Conservation (phyloP, 1,140 invertebrate genomes). For the Caenorhabditis briggsae region DNA sequence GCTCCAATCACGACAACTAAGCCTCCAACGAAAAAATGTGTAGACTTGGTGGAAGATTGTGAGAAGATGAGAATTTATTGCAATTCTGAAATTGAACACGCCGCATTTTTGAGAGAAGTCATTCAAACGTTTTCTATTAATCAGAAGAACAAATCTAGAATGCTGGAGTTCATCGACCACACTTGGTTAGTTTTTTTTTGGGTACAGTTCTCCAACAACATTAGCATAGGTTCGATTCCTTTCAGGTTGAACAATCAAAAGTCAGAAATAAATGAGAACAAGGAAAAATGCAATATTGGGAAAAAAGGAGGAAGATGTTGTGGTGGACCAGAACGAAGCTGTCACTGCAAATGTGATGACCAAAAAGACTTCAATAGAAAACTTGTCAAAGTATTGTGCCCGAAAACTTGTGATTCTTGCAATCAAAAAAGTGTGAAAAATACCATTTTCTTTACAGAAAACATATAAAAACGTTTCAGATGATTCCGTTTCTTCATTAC, state of each 20-base stretch:
- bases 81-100: not conserved
- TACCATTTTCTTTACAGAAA: not conserved
- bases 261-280: not conserved
- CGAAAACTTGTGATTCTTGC: conserved; percentile 42
- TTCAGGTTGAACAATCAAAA: not conserved
- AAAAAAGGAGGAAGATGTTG: conserved; percentile 13
- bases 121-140: not conserved
- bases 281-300: not conserved
- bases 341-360: conserved; percentile 12
- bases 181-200: conserved; percentile 5
- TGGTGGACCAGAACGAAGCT: not conserved
- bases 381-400: conserved; percentile 26
- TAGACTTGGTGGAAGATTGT: conserved; percentile 8
- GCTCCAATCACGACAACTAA: too few relatives aligned
- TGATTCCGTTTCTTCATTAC: not conserved
- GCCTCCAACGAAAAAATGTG: not conserved
- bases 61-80: not conserved
- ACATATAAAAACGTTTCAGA: not conserved
- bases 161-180: conserved; percentile 30
- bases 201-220: not conserved
- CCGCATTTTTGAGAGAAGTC: conserved; percentile 14
- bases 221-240: too few relatives aligned
- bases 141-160: conserved; percentile 7
- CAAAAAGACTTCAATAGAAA: conserved; percentile 39
- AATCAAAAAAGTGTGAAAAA: not conserved